These are phyloP conservation scores for Silurus glanis DNA, from an alignment of 2,113 vertebrate genomes.

Conservation along the genomic window DNA sequence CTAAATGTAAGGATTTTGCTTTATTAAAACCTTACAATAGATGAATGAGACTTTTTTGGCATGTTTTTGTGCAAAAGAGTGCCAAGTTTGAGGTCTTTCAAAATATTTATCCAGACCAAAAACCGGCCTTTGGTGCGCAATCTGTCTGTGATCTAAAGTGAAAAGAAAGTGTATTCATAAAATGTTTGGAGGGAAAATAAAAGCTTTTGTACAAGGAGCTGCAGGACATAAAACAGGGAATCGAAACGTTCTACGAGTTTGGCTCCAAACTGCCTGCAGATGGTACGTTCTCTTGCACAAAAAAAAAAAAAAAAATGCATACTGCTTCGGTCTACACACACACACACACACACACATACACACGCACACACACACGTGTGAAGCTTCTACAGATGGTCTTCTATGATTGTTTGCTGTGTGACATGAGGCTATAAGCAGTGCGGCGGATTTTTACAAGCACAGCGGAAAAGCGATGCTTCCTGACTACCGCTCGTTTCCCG, in stretches of 20 bases:
- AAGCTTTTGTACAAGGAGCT: not conserved
- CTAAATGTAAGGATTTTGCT: not conserved
- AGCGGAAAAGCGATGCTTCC: not conserved
- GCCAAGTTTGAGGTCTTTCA: not conserved
- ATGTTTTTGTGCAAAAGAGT: not conserved
- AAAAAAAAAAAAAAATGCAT: conserved; percentile 8
- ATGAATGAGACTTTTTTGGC: not conserved
- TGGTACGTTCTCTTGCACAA: not conserved
- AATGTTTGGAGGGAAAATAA: not conserved
- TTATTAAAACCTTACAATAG: not conserved
- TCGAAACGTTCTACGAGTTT: not conserved
- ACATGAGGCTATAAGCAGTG: not conserved
- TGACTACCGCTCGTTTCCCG: not conserved
- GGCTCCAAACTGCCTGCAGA: conserved; percentile 8
- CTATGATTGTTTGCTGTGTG: conserved; percentile 3
- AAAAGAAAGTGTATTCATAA: too few relatives aligned
- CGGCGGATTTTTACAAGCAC: not conserved
- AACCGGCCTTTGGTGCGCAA: not conserved
- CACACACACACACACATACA: conserved; percentile 13
- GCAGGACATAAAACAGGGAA: not conserved
- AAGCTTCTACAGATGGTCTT: conserved; percentile 6
- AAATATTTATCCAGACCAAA: not conserved
- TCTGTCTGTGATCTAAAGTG: not conserved
- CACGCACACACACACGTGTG: conserved; percentile 28
- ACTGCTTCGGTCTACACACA: not conserved